Evolutionary conservation across 2,113 vertebrate genomes (phyloP), one percentile per base, ranked within the genome.

Genomic region (Oenanthe oenanthe): DNA sequence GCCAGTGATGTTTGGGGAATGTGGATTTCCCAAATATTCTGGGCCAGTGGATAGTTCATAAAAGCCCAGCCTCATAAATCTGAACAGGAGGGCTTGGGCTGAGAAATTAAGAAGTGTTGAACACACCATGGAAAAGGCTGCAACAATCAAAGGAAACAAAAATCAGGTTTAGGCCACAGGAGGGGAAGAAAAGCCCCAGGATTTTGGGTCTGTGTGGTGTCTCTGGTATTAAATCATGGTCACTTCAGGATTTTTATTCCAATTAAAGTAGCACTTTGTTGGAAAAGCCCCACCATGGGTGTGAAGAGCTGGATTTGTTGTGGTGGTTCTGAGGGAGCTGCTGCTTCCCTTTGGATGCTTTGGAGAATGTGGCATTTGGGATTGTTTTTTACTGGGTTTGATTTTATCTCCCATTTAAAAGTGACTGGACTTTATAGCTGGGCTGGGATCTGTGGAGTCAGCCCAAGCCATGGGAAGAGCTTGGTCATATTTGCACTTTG

Each of bases 11-110:
- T 81, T 95, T 93, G 82, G 75, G 91, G 81, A 96, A 80, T 53
- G 79, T 82, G 61, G 89, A 66, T 80, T 86, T 93, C 43, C 92
- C 84, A 88, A 81, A 92, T 91, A 86, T 82, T 51, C n/a, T 76
- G 71, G 72, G 56, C 88, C 57, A 43, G 58, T 4, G 79, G 95
- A 95, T 85, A 73, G 92, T 92, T 89, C 88, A 67, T 80, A 94
- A 97, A 92, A 89, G 56, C 53, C 61, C 88, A 71, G 50, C 77
- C 4, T 65, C 93, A 12, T 96, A 95, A 97, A 96, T 94, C 83
- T 89, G 53, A 71, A n/a, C 5, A 9, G 91, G 71, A 65, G 83
- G 78, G 73, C 62, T 95, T 50, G 48, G 85, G 87, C 89, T 89
- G 74, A 85, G 89, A 70, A 95, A 95, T 88, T 80, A 40, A 87